Evolutionary conservation across 2,888 invertebrate species (phyloP), one percentile per base, ranked within the genome.

Genomic region (Pyralis farinalis): DNA sequence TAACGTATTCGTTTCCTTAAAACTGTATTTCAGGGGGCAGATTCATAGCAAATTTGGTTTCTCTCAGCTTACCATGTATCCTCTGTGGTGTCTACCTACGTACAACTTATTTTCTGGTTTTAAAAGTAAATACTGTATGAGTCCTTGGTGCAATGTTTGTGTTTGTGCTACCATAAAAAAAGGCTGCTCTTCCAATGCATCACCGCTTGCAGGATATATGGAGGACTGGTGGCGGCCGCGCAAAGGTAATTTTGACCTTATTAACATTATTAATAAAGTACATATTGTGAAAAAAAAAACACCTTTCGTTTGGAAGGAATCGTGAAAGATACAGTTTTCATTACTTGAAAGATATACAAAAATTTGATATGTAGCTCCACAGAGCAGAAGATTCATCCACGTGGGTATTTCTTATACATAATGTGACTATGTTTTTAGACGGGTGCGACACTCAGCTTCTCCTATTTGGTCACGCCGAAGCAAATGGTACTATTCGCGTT

Each of bases 151-250:
- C 79, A 75, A 81, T 83, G 80, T 87, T 84, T 90, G 85, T 90
- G 87, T 90, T 89, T 85, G 89, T 90, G 89, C 89, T 89, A 86
- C 87, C 88, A 82, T 87, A 89, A 85, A 83, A 68, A 75, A 89
- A 90, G 89, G 90, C 89, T 84, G 87, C 83, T 92, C 92, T 92
- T 92, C 92, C 92, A 92, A 92, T 93, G 95, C 96, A 92, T 95
- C 95, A 91, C 93, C 94, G 91, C 94, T 96, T 95, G 95, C 95
- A 97, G 96, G 96, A 94, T 97, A 96, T 94, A 96, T 96, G 95
- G 97, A 97, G 95, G 96, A 97, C 92, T 97, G 97, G 97, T 97
- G 96, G 96, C 94, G 96, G 92, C 97, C 97, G 85, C 94, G 97
- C 85, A 97, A 97, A 97, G 97, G 97, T 97, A 94, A 92, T 91